Conservation (phyloP, 2,888 invertebrate species). For the Orchestes rusci region DNA sequence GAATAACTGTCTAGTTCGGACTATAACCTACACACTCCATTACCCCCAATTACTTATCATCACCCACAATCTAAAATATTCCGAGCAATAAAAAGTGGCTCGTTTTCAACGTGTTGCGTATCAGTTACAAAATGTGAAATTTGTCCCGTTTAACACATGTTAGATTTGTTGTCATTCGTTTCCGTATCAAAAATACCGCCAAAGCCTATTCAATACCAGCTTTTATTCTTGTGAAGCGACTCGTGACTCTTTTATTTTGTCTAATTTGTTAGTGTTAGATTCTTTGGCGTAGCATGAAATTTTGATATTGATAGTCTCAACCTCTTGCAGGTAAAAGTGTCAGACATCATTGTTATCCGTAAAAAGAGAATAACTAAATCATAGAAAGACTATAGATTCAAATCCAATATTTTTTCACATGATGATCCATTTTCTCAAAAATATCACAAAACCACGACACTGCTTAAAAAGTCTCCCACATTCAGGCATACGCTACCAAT, state of each 20-base stretch:
- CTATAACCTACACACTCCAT: constrained; percentile 14
- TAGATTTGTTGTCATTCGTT: constrained; percentile 20
- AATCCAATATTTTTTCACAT: too few species aligned
- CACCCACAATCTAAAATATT: constrained; percentile 7
- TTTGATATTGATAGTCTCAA: too few species aligned
- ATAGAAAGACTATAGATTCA: too few species aligned
- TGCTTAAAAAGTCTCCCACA: not conserved
- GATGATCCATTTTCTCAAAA: too few species aligned
- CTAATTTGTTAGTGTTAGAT: constrained; percentile 2
- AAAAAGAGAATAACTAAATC: too few species aligned
- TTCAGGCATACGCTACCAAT: constrained; percentile 11
- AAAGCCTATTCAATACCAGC: constrained; percentile 14
- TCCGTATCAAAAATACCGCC: constrained; percentile 18
- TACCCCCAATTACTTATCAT: constrained; percentile 17
- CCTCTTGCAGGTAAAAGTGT: too few species aligned
- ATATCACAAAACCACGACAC: too few species aligned
- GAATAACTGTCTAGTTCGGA: too few species aligned
- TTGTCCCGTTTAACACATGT: constrained; percentile 25
- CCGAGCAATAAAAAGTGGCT: constrained; percentile 8
- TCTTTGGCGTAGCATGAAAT: not conserved
- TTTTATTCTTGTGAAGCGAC: constrained; percentile 19
- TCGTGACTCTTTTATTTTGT: constrained; percentile 7
- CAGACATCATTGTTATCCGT: too few species aligned
- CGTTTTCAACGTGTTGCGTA: constrained; percentile 6
- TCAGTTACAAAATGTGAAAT: constrained; percentile 18